Percentiles rank a stretch among this genome's conserved stretches.
phyloP scores from a whole-genome alignment of 2,113 vertebrate genomes.

The Lepus americanus region DNA sequence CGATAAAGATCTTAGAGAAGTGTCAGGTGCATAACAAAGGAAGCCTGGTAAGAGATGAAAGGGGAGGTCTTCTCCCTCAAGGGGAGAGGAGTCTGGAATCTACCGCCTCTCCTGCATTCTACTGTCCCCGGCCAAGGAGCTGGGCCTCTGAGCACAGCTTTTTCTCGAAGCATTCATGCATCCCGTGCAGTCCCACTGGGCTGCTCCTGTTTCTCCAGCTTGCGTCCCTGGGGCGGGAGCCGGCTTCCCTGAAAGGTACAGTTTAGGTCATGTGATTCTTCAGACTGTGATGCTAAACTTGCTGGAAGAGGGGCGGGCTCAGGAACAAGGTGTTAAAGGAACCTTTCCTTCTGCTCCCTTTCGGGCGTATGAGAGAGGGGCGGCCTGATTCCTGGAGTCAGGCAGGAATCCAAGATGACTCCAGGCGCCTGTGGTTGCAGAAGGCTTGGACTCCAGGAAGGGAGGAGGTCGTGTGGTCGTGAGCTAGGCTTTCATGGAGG shows the following conservation, averaged over 20 bases:
- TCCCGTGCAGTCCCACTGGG: background rate
- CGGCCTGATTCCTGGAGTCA: background rate
- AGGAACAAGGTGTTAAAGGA: background rate
- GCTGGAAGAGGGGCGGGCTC: background rate
- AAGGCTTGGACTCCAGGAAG: background rate
- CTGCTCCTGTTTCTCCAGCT: background rate
- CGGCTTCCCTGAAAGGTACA: background rate
- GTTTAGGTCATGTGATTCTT: background rate
- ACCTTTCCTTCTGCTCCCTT: background rate
- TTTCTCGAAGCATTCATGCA: background rate
- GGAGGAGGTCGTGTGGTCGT: background rate
- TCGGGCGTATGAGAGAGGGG: background rate
- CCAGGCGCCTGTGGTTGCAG: background rate
- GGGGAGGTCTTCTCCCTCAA: background rate
- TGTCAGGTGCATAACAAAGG: background rate
- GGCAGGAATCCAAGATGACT: background rate
- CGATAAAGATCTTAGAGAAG: background rate
- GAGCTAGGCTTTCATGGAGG: slow-evolving; percentile 49
- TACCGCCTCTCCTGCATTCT: background rate
- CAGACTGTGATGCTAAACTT: background rate
- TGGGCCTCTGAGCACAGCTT: background rate
- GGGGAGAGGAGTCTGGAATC: background rate
- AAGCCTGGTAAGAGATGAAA: background rate
- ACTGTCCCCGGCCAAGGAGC: background rate
- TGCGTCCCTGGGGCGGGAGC: background rate